phyloP scores from a whole-genome alignment of 2,113 vertebrate species.

The Progne subis region DNA sequence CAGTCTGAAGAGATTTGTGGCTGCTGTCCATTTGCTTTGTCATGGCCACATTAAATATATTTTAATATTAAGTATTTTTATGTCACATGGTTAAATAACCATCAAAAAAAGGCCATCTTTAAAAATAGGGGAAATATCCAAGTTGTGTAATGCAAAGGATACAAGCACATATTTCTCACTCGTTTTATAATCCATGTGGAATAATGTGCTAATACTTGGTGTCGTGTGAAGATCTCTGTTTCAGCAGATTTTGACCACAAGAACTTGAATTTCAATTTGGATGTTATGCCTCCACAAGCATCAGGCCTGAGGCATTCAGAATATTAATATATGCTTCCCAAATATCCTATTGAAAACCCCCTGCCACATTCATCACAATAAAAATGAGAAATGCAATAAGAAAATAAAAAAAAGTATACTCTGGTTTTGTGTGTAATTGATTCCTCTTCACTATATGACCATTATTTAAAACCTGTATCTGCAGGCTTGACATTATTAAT shows the following conservation, averaged over 20 bases:
- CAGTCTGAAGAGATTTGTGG: neutral
- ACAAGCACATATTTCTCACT: neutral
- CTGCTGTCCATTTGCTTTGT: neutral
- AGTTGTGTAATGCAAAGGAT: neutral
- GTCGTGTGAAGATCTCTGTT: neutral
- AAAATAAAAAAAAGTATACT: neutral
- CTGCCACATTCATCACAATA: neutral
- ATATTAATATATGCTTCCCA: neutral
- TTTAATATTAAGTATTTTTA: neutral
- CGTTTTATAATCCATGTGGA: neutral
- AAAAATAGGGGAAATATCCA: neutral
- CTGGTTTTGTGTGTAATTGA: neutral
- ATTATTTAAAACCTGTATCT: neutral
- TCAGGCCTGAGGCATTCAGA: neutral
- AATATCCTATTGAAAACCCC: neutral
- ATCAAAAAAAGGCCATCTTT: neutral
- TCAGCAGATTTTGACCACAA: slow-evolving; percentile 21
- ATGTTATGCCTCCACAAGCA: neutral
- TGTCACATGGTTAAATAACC: neutral
- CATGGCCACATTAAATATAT: neutral
- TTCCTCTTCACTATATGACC: neutral
- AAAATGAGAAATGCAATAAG: neutral
- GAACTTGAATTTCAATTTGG: slow-evolving; percentile 25
- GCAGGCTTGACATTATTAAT: neutral
- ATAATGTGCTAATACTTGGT: neutral